Conservation (phyloP, 2,888 invertebrate genomes). For the Sturmia bella region DNA sequence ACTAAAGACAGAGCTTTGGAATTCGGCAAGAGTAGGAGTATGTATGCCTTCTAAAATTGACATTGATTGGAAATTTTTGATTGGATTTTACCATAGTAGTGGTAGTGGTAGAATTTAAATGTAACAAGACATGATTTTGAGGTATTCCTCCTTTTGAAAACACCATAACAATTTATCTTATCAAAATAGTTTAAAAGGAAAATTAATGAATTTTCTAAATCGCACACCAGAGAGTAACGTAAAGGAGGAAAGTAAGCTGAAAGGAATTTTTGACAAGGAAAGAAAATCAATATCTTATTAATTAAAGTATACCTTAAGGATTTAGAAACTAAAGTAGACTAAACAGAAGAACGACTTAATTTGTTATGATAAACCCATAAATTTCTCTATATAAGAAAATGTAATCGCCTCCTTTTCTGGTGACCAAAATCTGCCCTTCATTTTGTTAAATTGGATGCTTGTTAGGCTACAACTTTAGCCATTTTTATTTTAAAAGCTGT, state of each 20-base stretch:
- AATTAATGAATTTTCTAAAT: conserved; percentile 75
- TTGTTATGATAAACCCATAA: neutral
- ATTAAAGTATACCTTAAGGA: conserved; percentile 19
- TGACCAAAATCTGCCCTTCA: too few relatives aligned
- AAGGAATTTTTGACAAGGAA: neutral
- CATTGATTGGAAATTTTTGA: conserved; percentile 81
- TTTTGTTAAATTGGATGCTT: neutral
- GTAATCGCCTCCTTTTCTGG: too few relatives aligned
- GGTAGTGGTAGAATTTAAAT: too few relatives aligned
- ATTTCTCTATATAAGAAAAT: too few relatives aligned
- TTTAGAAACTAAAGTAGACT: neutral
- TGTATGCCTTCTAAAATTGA: conserved; percentile 75
- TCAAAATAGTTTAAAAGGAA: conserved; percentile 74
- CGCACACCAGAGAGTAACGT: neutral
- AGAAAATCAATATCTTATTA: conserved; percentile 39
- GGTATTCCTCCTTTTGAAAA: conserved; percentile 49
- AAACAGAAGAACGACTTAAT: neutral
- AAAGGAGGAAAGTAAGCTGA: neutral
- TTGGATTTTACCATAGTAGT: conserved; percentile 71
- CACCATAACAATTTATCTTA: conserved; percentile 53
- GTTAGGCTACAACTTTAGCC: neutral
- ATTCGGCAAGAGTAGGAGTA: neutral
- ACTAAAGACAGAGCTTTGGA: conserved; percentile 6
- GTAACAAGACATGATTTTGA: conserved; percentile 47
- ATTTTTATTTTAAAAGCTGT: neutral